A percentile compares a stretch with the other conserved stretches of the same genome.
These are phyloP conservation scores for Panulirus ornatus DNA, from an alignment of 1,140 invertebrate species.

Conservation along the genomic window DNA sequence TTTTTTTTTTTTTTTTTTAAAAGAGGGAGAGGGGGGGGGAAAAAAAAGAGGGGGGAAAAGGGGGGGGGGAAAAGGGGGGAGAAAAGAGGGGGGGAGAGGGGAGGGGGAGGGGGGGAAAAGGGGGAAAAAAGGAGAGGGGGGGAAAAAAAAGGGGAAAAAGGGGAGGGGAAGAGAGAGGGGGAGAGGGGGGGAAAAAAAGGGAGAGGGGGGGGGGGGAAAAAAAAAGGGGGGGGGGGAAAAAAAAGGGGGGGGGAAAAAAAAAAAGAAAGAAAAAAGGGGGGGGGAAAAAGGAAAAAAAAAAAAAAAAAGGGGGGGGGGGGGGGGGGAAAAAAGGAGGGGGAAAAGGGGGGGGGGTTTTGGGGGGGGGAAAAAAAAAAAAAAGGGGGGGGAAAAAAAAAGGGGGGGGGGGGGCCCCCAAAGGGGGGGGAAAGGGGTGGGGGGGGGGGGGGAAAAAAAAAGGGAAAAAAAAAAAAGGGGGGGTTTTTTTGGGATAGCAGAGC, in stretches of 20 bases:
- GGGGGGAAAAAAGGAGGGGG: too few relatives aligned
- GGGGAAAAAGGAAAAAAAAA: neutral
- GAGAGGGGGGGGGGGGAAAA: too few relatives aligned
- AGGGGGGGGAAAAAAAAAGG: constrained; percentile 6
- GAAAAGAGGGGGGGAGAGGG: too few relatives aligned
- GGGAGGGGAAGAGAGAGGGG: neutral
- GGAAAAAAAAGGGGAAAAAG: neutral
- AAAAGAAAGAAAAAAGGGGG: constrained; percentile 3
- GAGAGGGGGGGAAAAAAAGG: neutral
- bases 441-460: neutral
- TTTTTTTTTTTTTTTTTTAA: too few relatives aligned
- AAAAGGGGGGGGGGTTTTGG: neutral
- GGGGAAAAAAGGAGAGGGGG: neutral
- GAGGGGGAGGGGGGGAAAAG: neutral
- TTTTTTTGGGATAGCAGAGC: neutral
- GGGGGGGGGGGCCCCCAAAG: neutral
- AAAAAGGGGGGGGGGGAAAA: constrained; percentile 9
- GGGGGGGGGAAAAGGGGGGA: too few relatives aligned
- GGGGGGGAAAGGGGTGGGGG: neutral
- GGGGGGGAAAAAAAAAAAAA: too few relatives aligned
- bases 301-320: constrained; percentile 10
- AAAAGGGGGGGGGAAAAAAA: constrained; percentile 2
- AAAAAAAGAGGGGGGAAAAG: too few relatives aligned
- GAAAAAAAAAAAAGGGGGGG: neutral
- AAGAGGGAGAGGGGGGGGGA: too few relatives aligned